These are phyloP conservation scores for Heliothis virescens DNA, from an alignment of 1,140 invertebrate species.

Conservation along the genomic window DNA sequence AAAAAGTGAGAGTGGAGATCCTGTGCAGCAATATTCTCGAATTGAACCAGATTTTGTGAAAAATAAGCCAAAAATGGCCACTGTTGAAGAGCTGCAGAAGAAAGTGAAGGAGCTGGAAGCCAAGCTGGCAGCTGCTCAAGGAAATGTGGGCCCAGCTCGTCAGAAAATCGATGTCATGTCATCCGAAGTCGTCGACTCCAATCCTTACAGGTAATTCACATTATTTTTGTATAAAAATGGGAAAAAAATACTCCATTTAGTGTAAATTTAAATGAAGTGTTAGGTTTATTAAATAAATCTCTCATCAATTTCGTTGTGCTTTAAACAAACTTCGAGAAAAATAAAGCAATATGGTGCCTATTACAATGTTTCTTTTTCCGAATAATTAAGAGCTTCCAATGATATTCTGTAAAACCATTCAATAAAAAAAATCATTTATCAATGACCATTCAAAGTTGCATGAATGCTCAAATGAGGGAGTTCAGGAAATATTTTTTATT, in stretches of 20 bases:
- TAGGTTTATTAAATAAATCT: neutral
- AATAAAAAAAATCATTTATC: no score
- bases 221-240: neutral
- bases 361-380: neutral
- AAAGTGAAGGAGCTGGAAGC: conserved; percentile 87
- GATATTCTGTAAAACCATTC: no score
- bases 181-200: conserved; percentile 96
- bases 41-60: conserved; percentile 46
- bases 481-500: no score
- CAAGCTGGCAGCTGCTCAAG: conserved; percentile 83
- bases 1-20: conserved; percentile 20
- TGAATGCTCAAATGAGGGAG: no score
- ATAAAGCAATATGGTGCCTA: conserved; percentile 22
- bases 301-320: neutral
- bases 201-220: conserved; percentile 96
- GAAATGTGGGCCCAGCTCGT: conserved; percentile 79
- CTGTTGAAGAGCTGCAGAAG: conserved; percentile 80
- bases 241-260: neutral
- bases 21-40: neutral
- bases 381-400: no score
- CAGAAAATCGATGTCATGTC: conserved; percentile 85
- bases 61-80: conserved; percentile 74
- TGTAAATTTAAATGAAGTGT: conserved; percentile 32
- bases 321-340: neutral
- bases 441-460: no score